phyloP scores from a whole-genome alignment of 1,140 invertebrate genomes.

The Heliconius congener region DNA sequence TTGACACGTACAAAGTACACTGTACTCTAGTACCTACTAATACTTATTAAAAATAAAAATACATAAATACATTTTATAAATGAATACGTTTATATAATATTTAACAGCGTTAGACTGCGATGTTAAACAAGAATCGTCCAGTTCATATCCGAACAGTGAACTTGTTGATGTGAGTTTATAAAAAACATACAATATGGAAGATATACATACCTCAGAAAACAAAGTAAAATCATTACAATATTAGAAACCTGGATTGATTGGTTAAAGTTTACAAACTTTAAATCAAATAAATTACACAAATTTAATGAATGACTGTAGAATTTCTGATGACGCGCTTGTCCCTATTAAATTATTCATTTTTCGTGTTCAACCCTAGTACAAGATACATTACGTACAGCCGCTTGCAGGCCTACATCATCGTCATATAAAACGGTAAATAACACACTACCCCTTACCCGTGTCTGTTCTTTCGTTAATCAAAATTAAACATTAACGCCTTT shows the following conservation, averaged over 20 bases:
- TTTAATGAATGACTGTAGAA: not conserved
- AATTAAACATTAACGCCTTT: not conserved
- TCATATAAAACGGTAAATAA: not conserved
- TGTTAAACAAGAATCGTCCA: no score
- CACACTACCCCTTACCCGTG: not conserved
- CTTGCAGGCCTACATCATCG: slow-evolving; percentile 2
- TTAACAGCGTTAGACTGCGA: no score
- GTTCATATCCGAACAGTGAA: no score
- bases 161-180: no score
- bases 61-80: no score
- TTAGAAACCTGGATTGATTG: not conserved
- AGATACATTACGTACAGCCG: not conserved
- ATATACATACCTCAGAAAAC: no score
- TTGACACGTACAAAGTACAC: no score
- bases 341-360: slow-evolving; percentile 26
- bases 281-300: not conserved
- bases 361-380: slow-evolving; percentile 17
- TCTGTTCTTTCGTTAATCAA: not conserved
- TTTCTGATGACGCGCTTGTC: not conserved
- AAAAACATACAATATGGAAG: no score
- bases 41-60: no score
- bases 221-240: no score
- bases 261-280: not conserved
- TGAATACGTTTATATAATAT: no score
- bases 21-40: no score